Percentiles rank a stretch among this genome's conserved stretches.
Conservation (phyloP, 2,797 vertebrate species). For the Antennarius maculatus region DNA sequence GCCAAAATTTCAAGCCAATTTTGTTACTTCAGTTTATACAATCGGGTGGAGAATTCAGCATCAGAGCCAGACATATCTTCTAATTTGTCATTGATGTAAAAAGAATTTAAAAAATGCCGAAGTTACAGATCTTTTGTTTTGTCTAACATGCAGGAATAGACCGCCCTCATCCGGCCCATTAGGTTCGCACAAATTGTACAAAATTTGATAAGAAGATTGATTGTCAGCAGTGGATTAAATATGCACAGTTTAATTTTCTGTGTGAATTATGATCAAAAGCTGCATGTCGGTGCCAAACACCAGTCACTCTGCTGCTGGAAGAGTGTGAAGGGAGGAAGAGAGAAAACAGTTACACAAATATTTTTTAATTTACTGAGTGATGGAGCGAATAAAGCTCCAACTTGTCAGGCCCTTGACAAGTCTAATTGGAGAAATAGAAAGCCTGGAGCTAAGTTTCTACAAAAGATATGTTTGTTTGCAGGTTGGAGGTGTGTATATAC, state of each 20-base stretch:
- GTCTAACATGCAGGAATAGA: too few relatives aligned
- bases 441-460: slow-evolving; percentile 55
- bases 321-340: too few relatives aligned
- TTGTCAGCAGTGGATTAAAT: background rate
- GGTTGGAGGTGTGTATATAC: slow-evolving; percentile 24
- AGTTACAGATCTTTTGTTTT: too few relatives aligned
- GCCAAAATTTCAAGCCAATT: background rate
- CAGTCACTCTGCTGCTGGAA: slow-evolving; percentile 10
- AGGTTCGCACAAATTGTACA: too few relatives aligned
- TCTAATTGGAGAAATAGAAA: slow-evolving; percentile 63
- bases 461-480: slow-evolving; percentile 53
- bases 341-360: slow-evolving; percentile 31
- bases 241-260: slow-evolving; percentile 5
- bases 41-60: too few relatives aligned
- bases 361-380: slow-evolving; percentile 68
- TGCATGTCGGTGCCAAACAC: slow-evolving; percentile 27
- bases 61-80: background rate
- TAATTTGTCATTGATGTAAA: background rate
- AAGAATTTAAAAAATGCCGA: background rate
- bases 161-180: too few relatives aligned
- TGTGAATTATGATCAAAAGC: slow-evolving; percentile 12
- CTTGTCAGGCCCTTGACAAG: slow-evolving; percentile 78
- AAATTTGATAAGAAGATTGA: background rate
- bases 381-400: slow-evolving; percentile 71
- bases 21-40: background rate